Conservation (phyloP, 30 jellyfish, hydroid and myxozoan species). For the Rhopilema esculentum region DNA sequence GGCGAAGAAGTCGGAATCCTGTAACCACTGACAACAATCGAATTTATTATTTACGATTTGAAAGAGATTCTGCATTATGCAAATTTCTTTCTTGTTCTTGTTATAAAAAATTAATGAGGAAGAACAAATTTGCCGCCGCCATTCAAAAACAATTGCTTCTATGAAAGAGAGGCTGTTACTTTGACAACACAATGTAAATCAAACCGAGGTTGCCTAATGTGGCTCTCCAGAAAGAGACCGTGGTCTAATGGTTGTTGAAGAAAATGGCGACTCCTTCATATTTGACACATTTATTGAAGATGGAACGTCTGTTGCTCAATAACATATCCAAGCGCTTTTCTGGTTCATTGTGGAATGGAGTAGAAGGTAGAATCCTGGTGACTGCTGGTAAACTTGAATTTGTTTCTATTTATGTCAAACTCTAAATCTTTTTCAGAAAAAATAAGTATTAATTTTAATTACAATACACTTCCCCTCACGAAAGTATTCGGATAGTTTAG, state of each 20-base stretch:
- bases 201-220: too few relatives aligned
- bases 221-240: neutral
- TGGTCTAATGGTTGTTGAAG: neutral
- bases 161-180: slow-evolving; percentile 25
- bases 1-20: neutral
- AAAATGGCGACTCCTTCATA: neutral
- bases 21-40: slow-evolving; percentile 33
- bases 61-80: slow-evolving; percentile 9
- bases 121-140: slow-evolving; percentile 54
- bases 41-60: slow-evolving; percentile 45
- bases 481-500: too few relatives aligned
- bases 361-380: neutral
- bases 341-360: neutral
- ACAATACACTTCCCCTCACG: too few relatives aligned
- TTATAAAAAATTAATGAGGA: slow-evolving; percentile 57
- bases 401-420: too few relatives aligned
- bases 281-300: neutral
- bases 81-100: neutral
- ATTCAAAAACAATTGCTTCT: neutral
- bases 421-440: too few relatives aligned
- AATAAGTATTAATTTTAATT: too few relatives aligned
- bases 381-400: neutral
- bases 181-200: too few relatives aligned
- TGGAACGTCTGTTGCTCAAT: neutral
- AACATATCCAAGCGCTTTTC: neutral